Percentiles rank a stretch among this genome's conserved stretches.
These are phyloP conservation scores for Serripes groenlandicus DNA, from an alignment of 2,888 invertebrate species.

Conservation along the genomic window DNA sequence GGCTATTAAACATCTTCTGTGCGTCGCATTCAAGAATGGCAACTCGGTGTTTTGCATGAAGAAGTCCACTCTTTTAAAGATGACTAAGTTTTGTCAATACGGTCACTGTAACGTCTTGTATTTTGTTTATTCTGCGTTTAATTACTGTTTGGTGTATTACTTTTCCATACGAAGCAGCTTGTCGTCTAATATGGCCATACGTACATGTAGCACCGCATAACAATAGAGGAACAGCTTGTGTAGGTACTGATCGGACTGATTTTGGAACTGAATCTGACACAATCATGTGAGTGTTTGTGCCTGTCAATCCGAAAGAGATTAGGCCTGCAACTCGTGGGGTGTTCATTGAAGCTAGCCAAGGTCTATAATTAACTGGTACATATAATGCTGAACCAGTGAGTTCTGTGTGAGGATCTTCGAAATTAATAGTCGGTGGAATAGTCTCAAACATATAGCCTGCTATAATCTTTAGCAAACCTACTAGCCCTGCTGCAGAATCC, in stretches of 20 bases:
- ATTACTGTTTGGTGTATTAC: neutral
- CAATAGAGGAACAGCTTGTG: neutral
- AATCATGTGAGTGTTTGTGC: slow-evolving; percentile 9
- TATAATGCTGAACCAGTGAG: neutral
- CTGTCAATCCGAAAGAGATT: neutral
- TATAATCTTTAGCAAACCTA: neutral
- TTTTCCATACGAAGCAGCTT: neutral
- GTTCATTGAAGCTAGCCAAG: neutral
- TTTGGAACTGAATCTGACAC: neutral
- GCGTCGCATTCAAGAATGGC: neutral
- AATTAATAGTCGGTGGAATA: neutral
- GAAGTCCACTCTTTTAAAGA: neutral
- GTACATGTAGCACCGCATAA: neutral
- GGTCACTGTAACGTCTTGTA: neutral
- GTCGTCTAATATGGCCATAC: neutral
- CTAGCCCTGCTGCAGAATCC: neutral
- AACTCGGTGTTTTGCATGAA: neutral
- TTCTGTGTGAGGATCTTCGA: neutral
- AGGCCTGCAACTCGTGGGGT: neutral
- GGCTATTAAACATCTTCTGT: neutral
- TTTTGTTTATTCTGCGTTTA: neutral
- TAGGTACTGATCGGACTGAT: neutral
- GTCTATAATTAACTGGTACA: neutral
- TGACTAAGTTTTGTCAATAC: neutral
- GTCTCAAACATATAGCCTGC: neutral